Evolutionary conservation across 2,888 invertebrate genomes (phyloP).

Genomic region (Drosophila siamana): DNA sequence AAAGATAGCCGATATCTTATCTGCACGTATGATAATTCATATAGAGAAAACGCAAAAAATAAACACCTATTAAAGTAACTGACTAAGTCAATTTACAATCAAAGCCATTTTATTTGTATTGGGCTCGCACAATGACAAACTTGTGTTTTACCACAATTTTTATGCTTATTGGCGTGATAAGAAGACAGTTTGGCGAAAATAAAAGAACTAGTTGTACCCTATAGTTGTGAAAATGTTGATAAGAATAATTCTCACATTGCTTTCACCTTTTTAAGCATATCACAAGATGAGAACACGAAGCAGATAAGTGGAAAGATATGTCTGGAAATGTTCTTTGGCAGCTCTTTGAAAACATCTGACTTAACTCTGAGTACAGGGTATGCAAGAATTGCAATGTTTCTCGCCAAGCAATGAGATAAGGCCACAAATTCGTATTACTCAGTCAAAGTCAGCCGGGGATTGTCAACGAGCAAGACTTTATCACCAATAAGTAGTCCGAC

Average conservation of each 20-base stretch:
- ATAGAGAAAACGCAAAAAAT: not conserved
- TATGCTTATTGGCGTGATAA: conserved; percentile 4
- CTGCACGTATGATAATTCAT: not conserved
- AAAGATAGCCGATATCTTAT: conserved; percentile 18
- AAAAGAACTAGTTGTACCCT: not conserved
- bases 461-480: conserved; percentile 11
- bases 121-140: conserved; percentile 3
- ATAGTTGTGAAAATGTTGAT: not conserved
- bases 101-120: conserved; percentile 1
- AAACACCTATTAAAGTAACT: conserved; percentile 15
- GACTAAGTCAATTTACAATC: conserved; percentile 9
- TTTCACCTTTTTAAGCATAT: not conserved
- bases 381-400: conserved; percentile 1
- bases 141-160: conserved; percentile 6
- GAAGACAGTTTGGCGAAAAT: not conserved
- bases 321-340: not conserved
- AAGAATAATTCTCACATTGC: not conserved
- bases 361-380: conserved; percentile 5
- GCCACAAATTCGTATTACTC: not conserved
- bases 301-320: not conserved
- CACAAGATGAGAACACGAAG: too few relatives aligned
- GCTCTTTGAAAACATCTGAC: not conserved
- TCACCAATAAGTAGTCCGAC: conserved; percentile 15
- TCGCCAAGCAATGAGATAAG: conserved; percentile 1
- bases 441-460: conserved; percentile 5